phyloP scores from a whole-genome alignment of 2,888 invertebrate species.

The Spisula subtruncata region DNA sequence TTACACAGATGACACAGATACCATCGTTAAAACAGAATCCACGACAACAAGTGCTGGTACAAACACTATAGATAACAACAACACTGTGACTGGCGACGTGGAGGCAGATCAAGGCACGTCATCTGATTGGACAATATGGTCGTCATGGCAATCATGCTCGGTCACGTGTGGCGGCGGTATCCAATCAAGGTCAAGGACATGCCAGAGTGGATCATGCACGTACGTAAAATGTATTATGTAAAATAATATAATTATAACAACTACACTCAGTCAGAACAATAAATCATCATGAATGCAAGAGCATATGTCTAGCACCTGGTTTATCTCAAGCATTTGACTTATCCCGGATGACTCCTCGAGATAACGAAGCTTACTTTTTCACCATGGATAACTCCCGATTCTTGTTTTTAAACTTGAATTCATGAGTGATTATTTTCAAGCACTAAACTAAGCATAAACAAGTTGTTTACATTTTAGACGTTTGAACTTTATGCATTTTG shows the following conservation, averaged over 20 bases:
- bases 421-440: no score
- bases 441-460: no score
- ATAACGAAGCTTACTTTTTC: neutral
- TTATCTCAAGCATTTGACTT: no score
- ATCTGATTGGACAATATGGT: conserved; percentile 73
- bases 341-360: no score
- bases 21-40: neutral
- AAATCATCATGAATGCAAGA: no score
- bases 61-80: neutral
- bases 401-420: no score
- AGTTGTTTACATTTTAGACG: no score
- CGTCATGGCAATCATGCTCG: conserved; percentile 79
- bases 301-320: no score
- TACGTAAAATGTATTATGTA: conserved; percentile 21
- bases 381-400: no score
- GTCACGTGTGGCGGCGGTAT: conserved; percentile 81
- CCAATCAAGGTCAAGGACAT: conserved; percentile 60
- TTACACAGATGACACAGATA: conserved; percentile 10
- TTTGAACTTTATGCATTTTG: no score
- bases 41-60: neutral
- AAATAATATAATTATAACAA: neutral
- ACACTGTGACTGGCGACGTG: neutral
- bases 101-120: conserved; percentile 33
- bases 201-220: conserved; percentile 26
- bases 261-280: no score